phyloP scores from a whole-genome alignment of 2,113 vertebrate species.

The Mastomys natalensis region DNA sequence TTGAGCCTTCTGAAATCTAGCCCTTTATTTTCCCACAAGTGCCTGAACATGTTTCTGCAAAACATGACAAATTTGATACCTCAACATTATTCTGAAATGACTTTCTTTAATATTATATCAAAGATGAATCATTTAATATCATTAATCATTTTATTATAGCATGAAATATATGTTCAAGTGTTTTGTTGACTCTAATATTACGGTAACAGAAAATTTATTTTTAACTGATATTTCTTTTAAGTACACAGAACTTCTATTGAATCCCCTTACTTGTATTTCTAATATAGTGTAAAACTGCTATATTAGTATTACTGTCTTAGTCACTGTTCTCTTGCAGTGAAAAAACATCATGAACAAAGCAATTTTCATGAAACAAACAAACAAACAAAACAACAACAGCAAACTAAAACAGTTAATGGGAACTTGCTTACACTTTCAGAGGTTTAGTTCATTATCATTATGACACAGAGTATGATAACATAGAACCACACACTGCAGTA shows the following conservation, averaged over 20 bases:
- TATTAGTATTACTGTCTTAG: not conserved
- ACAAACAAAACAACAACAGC: too few relatives aligned
- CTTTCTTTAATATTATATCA: not conserved
- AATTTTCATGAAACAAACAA: not conserved
- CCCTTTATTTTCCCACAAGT: not conserved
- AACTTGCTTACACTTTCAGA: not conserved
- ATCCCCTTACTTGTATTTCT: not conserved
- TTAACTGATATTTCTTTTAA: not conserved
- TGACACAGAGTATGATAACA: not conserved
- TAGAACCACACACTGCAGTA: rapidly evolving
- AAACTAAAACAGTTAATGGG: too few relatives aligned
- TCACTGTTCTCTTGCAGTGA: not conserved
- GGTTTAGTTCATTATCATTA: not conserved
- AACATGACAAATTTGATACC: not conserved
- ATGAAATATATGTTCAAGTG: not conserved
- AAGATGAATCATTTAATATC: too few relatives aligned
- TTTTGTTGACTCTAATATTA: not conserved
- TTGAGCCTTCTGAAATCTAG: not conserved
- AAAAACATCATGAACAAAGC: not conserved
- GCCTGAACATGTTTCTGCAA: not conserved
- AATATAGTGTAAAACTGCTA: not conserved
- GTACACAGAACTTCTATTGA: not conserved
- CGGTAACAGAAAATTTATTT: not conserved
- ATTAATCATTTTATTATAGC: not conserved
- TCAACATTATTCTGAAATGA: not conserved